Evolutionary conservation across 2,888 invertebrate species (phyloP), one percentile per base, ranked within the genome.

Genomic region (Polydrusus tereticollis): DNA sequence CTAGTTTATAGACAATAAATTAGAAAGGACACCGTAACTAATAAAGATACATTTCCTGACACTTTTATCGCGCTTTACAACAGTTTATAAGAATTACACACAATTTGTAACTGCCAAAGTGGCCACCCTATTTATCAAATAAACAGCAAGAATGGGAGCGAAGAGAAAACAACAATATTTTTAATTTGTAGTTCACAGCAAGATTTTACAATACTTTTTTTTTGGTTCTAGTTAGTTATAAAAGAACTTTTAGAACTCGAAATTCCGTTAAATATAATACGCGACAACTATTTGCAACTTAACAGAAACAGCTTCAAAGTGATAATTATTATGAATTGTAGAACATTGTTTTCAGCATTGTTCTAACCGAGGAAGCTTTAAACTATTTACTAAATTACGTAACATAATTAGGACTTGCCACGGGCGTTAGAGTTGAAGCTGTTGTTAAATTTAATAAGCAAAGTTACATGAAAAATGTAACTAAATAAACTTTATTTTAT

Each of bases 351-450:
- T 2, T 41, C 5, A 6, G 16, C 41, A 41, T 41, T 41, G 41
- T 41, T 41, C 16, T 41, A 41, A 41, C 41, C 41, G 16, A 16
- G 16, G n/a, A 16, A 7, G 41, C 5, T 16, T 41, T 41, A 41
- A 41, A 41, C 41, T 41, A 41, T 41, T 41, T 41, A 41, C 41
- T 41, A 41, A 41, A 41, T 41, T 41, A 41, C 41, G 41, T 16
- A 41, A 41, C 16, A 41, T 16, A 41, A 41, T 41, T 41, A n/a
- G 41, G 41, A 41, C 7, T 16, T 41, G 41, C 41, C 41, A 7
- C 41, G 16, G 16, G 41, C 41, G 41, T 41, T 41, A 16, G 7
- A 41, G 41, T 41, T 16, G 14, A 16, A 41, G 16, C 7, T 41
- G 41, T 41, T 41, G 16, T 6, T n/a, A 41, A 41, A 41, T 16